phyloP scores from a whole-genome alignment of 1,140 invertebrate genomes.

The Caerostris darwini region DNA sequence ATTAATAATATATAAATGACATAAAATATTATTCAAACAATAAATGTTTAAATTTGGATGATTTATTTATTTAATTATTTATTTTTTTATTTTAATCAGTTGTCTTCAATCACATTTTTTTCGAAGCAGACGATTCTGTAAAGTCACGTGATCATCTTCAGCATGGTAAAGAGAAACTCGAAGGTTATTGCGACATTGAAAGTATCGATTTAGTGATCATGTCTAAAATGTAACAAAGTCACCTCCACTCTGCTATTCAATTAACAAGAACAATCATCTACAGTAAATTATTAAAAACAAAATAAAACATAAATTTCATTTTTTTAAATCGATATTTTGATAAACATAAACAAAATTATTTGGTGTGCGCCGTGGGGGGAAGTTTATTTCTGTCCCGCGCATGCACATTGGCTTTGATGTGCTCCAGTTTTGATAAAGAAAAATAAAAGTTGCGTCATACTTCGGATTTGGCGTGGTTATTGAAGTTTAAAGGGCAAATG shows the following conservation, averaged over 20 bases:
- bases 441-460: not conserved
- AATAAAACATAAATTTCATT: not conserved
- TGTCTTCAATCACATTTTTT: not conserved
- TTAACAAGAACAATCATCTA: not conserved
- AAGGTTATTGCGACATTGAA: slow-evolving; percentile 59
- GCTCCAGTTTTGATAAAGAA: not conserved
- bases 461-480: not conserved
- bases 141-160: not conserved
- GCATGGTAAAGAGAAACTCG: not conserved
- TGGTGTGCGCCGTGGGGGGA: not conserved
- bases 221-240: slow-evolving; percentile 31
- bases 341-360: not conserved
- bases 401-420: not conserved
- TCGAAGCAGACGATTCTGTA: not conserved
- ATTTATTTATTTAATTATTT: too few species aligned
- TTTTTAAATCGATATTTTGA: not conserved
- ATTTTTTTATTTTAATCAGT: too few species aligned
- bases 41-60: too few species aligned
- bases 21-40: too few species aligned
- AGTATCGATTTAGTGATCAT: slow-evolving; percentile 50
- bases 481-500: too few species aligned
- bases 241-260: not conserved
- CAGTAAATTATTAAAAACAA: not conserved
- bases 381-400: not conserved
- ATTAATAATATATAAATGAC: too few species aligned